Conservation (phyloP, 2,888 invertebrate species). For the Ellobium chinense region DNA sequence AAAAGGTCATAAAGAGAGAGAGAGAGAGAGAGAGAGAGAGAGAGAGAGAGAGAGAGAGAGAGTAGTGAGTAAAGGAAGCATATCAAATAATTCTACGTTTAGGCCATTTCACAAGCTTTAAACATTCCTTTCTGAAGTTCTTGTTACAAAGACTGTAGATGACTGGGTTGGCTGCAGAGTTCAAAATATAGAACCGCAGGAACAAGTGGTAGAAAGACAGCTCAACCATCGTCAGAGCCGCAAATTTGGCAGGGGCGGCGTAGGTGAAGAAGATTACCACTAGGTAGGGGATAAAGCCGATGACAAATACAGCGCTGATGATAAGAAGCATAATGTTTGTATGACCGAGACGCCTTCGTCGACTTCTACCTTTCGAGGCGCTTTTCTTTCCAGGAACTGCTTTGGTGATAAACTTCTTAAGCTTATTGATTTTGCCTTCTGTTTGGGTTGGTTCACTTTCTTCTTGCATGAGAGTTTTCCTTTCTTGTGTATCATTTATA, state of each 20-base stretch:
- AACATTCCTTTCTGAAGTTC: conserved; percentile 38
- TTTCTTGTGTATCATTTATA: too few relatives aligned
- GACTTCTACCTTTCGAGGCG: too few relatives aligned
- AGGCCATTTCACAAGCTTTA: neutral
- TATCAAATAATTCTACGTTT: too few relatives aligned
- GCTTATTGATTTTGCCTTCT: too few relatives aligned
- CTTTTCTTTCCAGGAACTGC: too few relatives aligned
- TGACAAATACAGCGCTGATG: neutral
- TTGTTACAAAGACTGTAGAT: conserved; percentile 37
- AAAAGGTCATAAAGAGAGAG: too few relatives aligned
- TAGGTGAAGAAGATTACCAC: neutral
- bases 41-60: too few relatives aligned
- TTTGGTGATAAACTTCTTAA: too few relatives aligned
- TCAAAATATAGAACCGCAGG: conserved; percentile 40
- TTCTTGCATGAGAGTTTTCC: too few relatives aligned
- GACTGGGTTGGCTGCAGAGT: conserved; percentile 41
- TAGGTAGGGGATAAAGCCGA: conserved; percentile 21
- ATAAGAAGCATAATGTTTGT: conserved; percentile 19
- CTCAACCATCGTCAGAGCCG: neutral
- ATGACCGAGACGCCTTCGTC: neutral
- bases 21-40: too few relatives aligned
- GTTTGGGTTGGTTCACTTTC: too few relatives aligned
- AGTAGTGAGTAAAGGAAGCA: too few relatives aligned
- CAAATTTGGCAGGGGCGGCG: neutral
- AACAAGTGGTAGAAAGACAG: conserved; percentile 43